Evolutionary conservation across 2,113 vertebrate species (phyloP).

Genomic region (Machaerirhynchus nigripectus): DNA sequence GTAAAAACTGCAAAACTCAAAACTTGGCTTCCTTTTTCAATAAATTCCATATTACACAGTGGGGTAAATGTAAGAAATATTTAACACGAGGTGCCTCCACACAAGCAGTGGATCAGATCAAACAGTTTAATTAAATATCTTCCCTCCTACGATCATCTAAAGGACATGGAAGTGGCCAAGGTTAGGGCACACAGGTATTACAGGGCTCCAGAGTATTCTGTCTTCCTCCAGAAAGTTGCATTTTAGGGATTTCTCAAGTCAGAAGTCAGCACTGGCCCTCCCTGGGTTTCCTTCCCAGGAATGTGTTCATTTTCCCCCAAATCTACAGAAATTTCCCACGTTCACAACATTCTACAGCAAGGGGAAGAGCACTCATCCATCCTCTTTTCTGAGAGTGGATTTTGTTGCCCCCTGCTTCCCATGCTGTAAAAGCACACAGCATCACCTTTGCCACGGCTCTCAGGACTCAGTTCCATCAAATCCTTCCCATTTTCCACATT

Average conservation of each 20-base stretch:
- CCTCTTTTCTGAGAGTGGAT: not conserved
- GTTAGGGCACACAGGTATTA: not conserved
- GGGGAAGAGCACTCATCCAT: not conserved
- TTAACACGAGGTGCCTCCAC: not conserved
- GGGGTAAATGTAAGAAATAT: not conserved
- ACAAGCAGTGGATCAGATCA: not conserved
- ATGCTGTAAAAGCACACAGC: not conserved
- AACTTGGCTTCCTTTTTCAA: not conserved
- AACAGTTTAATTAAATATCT: not conserved
- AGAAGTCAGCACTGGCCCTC: not conserved
- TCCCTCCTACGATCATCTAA: not conserved
- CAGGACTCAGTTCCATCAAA: not conserved
- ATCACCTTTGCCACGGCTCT: not conserved
- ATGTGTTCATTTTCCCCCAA: not conserved
- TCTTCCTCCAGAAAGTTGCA: not conserved
- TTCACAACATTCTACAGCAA: not conserved
- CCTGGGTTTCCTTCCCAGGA: not conserved
- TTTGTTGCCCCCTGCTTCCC: conserved; percentile 33
- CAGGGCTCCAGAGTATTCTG: not conserved
- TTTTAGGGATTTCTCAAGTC: not conserved
- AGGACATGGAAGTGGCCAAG: not conserved
- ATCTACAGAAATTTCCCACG: not conserved
- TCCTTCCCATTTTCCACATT: not conserved
- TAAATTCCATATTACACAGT: not conserved
- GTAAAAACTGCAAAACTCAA: not conserved